Conservation (phyloP, 2,113 vertebrate species). For the Boleophthalmus pectinirostris region DNA sequence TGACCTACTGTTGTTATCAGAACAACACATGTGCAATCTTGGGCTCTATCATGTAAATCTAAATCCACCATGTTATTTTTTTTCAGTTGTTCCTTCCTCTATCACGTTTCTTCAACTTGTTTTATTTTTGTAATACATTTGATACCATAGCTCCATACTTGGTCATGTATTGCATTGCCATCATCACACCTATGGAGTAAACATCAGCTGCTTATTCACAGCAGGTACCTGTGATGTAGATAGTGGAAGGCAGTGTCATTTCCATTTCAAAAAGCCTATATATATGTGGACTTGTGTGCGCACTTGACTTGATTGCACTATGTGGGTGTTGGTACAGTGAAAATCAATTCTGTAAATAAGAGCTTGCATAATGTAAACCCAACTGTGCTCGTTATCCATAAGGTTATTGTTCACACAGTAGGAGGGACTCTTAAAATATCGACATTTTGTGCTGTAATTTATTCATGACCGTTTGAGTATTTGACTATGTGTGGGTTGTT, state of each 20-base stretch:
- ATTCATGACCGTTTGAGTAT: slow-evolving; percentile 55
- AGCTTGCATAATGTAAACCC: slow-evolving; percentile 15
- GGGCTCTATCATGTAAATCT: slow-evolving; percentile 33
- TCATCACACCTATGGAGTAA: slow-evolving; percentile 12
- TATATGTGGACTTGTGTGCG: slow-evolving; percentile 4
- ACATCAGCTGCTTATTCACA: slow-evolving; percentile 48
- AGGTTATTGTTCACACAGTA: slow-evolving; percentile 44
- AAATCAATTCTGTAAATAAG: slow-evolving; percentile 52
- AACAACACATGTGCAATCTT: neutral
- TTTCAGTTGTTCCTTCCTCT: slow-evolving; percentile 22
- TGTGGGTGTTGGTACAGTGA: slow-evolving; percentile 16
- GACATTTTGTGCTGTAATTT: slow-evolving; percentile 56
- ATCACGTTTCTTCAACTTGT: slow-evolving; percentile 12
- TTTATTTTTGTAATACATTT: neutral
- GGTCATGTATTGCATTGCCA: slow-evolving; percentile 17
- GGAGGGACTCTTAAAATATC: slow-evolving; percentile 63
- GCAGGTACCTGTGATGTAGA: slow-evolving; percentile 39
- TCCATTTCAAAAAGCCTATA: slow-evolving; percentile 64
- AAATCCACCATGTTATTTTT: slow-evolving; percentile 52
- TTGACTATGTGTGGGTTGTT: slow-evolving; percentile 41
- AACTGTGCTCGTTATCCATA: slow-evolving; percentile 27
- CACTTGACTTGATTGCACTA: neutral
- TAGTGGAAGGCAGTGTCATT: slow-evolving; percentile 45
- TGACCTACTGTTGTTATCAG: too few species aligned
- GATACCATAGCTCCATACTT: neutral